These are phyloP conservation scores for Bombus haemorrhoidalis DNA, from an alignment of 1,140 invertebrate species.

Conservation along the genomic window DNA sequence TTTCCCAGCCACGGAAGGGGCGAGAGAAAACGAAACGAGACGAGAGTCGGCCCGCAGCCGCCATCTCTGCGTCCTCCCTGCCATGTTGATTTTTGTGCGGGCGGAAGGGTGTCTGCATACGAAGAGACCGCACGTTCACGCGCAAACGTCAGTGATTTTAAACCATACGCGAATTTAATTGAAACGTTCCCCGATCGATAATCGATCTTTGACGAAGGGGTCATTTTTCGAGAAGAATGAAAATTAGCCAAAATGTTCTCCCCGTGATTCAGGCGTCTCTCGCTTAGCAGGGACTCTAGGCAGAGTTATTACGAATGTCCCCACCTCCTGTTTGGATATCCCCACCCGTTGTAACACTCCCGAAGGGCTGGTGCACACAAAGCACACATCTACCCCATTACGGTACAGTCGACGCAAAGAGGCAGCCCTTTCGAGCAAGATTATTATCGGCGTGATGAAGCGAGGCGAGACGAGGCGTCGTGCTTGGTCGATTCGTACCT, in stretches of 20 bases:
- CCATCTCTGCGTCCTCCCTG: slow-evolving; percentile 76
- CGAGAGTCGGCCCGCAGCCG: slow-evolving; percentile 55
- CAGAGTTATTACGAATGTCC: slow-evolving; percentile 72
- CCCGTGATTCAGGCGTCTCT: background rate
- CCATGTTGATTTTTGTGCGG: slow-evolving; percentile 78
- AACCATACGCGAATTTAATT: background rate
- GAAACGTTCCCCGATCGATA: background rate
- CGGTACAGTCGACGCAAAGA: slow-evolving; percentile 68
- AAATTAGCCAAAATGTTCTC: background rate
- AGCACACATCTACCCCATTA: slow-evolving; percentile 73
- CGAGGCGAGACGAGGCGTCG: slow-evolving; percentile 1
- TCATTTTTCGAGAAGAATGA: background rate
- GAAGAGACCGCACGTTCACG: background rate
- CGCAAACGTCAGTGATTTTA: background rate
- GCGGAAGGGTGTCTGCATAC: slow-evolving; percentile 22
- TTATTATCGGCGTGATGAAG: slow-evolving; percentile 14
- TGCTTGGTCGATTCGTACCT: background rate
- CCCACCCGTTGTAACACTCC: slow-evolving; percentile 60
- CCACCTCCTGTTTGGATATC: slow-evolving; percentile 70
- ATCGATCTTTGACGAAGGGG: too few species aligned
- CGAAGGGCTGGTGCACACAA: slow-evolving; percentile 70
- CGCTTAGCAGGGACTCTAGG: slow-evolving; percentile 50
- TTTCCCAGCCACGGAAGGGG: slow-evolving; percentile 41
- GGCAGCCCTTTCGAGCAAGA: slow-evolving; percentile 9
- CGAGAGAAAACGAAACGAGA: slow-evolving; percentile 25